These are phyloP conservation scores for Coregonus ussuriensis DNA, from an alignment of 2,797 vertebrate species.

Conservation along the genomic window DNA sequence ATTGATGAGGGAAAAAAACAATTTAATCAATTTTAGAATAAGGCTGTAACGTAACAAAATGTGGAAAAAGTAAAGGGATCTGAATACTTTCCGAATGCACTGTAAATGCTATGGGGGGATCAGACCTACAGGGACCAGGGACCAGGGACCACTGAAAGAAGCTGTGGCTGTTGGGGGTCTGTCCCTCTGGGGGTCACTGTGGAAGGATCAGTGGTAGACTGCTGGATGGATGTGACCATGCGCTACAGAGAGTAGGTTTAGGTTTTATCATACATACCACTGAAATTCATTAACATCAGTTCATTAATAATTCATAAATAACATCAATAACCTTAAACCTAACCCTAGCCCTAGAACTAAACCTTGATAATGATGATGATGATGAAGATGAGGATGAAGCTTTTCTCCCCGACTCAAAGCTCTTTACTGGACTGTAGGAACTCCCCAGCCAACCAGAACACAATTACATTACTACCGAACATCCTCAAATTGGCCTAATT, in stretches of 20 bases:
- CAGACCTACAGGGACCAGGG: neutral
- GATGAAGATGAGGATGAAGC: neutral
- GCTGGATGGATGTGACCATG: slow-evolving; percentile 14
- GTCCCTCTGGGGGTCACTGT: slow-evolving; percentile 38
- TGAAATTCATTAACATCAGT: neutral
- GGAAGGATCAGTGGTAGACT: slow-evolving; percentile 44
- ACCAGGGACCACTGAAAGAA: neutral
- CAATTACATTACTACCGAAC: slow-evolving; percentile 69
- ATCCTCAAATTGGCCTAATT: slow-evolving; percentile 68
- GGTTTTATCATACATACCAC: neutral
- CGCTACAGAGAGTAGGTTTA: neutral
- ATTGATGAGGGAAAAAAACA: too few relatives aligned
- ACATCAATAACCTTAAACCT: neutral
- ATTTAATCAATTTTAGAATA: too few relatives aligned
- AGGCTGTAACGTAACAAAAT: too few relatives aligned
- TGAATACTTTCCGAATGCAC: too few relatives aligned
- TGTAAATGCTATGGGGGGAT: neutral
- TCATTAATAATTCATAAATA: neutral
- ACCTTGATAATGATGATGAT: slow-evolving; percentile 21
- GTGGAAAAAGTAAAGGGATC: too few relatives aligned
- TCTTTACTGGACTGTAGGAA: neutral
- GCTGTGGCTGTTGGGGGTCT: slow-evolving; percentile 51
- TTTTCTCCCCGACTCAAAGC: neutral
- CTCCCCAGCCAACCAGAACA: slow-evolving; percentile 52
- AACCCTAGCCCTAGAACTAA: slow-evolving; percentile 2